These are phyloP conservation scores for Prionailurus viverrinus DNA, from an alignment of 2,113 vertebrate genomes.

Conservation along the genomic window DNA sequence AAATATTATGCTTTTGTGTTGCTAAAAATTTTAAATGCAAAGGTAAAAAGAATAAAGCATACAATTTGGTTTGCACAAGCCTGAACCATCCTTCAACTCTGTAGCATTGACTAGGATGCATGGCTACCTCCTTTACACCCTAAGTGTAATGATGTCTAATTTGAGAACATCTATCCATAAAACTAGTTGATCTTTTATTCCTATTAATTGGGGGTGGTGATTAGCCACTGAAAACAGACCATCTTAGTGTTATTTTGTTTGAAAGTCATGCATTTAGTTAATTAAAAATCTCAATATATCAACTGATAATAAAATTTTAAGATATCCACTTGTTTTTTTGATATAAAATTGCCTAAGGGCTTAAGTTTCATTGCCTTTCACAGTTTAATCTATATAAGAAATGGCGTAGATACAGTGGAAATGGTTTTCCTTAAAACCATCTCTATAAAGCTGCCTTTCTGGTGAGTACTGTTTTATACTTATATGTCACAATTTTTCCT, in stretches of 20 bases:
- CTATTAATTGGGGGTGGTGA: neutral
- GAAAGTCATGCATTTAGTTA: conserved; percentile 11
- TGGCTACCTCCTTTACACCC: neutral
- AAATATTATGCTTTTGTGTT: conserved; percentile 48
- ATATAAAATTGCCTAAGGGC: conserved; percentile 54
- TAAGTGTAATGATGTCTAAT: neutral
- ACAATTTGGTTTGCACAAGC: neutral
- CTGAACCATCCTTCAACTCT: neutral
- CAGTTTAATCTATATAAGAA: conserved; percentile 80
- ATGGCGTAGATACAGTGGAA: conserved; percentile 73
- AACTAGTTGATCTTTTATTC: neutral
- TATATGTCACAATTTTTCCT: conserved; percentile 1
- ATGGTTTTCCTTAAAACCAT: conserved; percentile 81
- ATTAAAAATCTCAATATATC: conserved; percentile 3
- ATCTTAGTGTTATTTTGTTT: conserved; percentile 5
- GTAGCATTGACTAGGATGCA: neutral
- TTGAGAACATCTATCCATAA: neutral
- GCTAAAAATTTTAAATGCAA: neutral
- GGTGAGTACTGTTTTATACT: conserved; percentile 80
- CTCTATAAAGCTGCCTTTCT: conserved; percentile 76
- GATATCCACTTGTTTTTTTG: conserved; percentile 16
- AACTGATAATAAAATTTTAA: conserved; percentile 57
- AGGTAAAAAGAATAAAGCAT: conserved; percentile 33
- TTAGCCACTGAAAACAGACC: neutral
- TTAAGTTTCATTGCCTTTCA: conserved; percentile 79